Evolutionary conservation across 2,797 vertebrate genomes (phyloP).

Genomic region (Synaphobranchus kaupii): DNA sequence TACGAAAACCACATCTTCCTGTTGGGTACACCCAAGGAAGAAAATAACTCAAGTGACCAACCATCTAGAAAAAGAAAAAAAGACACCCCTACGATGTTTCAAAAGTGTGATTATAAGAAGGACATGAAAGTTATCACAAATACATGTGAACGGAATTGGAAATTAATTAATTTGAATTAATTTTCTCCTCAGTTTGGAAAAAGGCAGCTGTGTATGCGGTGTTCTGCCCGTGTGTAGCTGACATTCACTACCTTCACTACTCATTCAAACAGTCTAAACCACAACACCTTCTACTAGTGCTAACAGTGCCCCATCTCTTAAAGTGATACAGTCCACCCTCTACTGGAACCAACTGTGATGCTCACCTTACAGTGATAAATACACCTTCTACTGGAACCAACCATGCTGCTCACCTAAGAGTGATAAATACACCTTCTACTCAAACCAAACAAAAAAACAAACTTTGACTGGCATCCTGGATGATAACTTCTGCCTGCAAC

Average conservation of each 20-base stretch:
- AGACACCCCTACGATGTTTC: not conserved
- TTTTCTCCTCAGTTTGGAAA: not conserved
- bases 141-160: not conserved
- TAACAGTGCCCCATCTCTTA: too few relatives aligned
- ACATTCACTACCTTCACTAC: not conserved
- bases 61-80: not conserved
- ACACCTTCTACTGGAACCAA: not conserved
- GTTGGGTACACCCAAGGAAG: constrained; percentile 4
- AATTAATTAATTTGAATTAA: not conserved
- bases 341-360: not conserved
- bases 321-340: not conserved
- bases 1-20: constrained; percentile 65
- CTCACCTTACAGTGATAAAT: not conserved
- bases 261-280: not conserved
- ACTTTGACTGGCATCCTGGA: not conserved
- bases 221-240: not conserved
- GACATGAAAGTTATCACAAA: too few relatives aligned
- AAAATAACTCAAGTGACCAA: constrained; percentile 18
- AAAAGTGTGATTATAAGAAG: not conserved
- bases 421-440: not conserved
- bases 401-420: not conserved
- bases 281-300: not conserved
- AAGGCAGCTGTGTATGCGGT: not conserved
- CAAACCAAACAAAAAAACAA: not conserved
- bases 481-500: not conserved